Evolutionary conservation across 2,113 vertebrate species (phyloP).

Genomic region (Calyptomena viridis): DNA sequence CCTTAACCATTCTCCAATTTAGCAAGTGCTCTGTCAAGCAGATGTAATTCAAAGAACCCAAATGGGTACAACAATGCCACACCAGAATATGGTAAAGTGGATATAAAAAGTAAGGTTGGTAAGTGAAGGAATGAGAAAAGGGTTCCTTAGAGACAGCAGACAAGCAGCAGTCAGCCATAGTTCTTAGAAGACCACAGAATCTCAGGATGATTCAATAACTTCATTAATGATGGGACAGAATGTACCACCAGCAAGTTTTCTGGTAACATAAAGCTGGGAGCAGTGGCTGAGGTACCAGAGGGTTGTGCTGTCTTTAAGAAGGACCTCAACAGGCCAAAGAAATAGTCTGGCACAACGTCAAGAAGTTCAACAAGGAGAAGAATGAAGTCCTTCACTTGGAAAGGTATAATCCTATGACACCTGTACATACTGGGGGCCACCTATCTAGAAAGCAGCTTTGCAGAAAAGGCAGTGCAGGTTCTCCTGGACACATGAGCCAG

Average conservation of each 20-base stretch:
- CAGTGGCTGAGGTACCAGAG: not conserved
- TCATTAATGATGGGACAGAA: not conserved
- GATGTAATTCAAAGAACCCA: not conserved
- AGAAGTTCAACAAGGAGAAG: not conserved
- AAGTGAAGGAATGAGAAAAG: not conserved
- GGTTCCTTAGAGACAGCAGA: not conserved
- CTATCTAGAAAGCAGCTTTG: not conserved
- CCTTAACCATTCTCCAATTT: not conserved
- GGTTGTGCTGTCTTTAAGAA: not conserved
- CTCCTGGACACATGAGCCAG: not conserved
- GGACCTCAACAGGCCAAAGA: not conserved
- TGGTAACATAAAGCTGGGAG: not conserved
- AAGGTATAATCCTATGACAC: not conserved
- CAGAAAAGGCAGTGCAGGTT: not conserved
- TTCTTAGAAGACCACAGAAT: not conserved
- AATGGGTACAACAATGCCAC: not conserved
- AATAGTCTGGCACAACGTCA: not conserved
- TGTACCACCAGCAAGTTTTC: not conserved
- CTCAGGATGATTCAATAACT: not conserved
- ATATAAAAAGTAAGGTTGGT: not conserved
- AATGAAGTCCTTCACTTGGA: not conserved
- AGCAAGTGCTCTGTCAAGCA: not conserved
- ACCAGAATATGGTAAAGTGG: not conserved
- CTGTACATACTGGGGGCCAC: too few relatives aligned
- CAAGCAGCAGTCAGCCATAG: not conserved